A percentile compares a stretch with the other conserved stretches of the same genome.
Evolutionary conservation across 2,888 invertebrate genomes (phyloP).

Genomic region (Prenolepis imparis): DNA sequence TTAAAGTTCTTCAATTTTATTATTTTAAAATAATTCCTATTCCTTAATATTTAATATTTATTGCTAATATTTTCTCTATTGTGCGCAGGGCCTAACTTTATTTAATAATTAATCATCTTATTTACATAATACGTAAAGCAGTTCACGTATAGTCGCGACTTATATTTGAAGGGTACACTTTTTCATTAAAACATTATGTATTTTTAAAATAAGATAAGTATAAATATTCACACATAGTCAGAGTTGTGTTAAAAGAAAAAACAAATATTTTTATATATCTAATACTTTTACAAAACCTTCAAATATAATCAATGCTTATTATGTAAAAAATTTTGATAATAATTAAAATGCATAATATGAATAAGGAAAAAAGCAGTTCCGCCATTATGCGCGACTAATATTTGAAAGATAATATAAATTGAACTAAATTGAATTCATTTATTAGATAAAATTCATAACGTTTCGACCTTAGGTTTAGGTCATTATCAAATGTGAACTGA

Average conservation of each 20-base stretch:
- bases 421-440: no score
- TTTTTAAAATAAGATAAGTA: neutral
- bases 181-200: neutral
- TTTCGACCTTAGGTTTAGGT: no score
- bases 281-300: neutral
- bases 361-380: neutral
- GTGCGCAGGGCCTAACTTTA: no score
- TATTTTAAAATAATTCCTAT: no score
- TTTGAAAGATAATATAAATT: neutral
- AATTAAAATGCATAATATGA: neutral
- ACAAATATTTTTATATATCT: neutral
- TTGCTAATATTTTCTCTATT: no score
- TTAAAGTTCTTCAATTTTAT: no score
- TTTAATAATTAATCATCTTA: neutral
- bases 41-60: no score
- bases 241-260: neutral
- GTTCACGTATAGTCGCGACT: conserved; percentile 11
- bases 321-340: neutral
- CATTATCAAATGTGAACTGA: no score
- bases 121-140: conserved; percentile 1
- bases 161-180: neutral
- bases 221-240: no score
- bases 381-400: neutral
- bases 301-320: conserved; percentile 7
- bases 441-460: no score